Evolutionary conservation across 2,113 vertebrate species (phyloP).

Genomic region (Cyprichromis sp.): DNA sequence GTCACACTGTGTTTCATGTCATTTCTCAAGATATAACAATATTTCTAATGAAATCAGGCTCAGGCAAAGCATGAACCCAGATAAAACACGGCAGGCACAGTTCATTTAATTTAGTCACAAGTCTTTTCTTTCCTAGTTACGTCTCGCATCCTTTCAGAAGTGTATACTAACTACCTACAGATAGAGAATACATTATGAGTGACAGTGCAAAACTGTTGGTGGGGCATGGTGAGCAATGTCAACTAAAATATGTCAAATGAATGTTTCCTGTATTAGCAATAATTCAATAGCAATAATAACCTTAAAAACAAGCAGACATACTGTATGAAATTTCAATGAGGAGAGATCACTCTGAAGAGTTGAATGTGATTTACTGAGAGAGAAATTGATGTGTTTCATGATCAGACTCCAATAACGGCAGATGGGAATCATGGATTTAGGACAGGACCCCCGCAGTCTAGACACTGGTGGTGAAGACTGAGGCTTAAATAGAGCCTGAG

Average conservation of each 20-base stretch:
- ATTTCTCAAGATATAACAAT: slow-evolving; percentile 30
- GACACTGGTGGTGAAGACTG: background rate
- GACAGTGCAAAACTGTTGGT: background rate
- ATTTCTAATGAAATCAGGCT: slow-evolving; percentile 10
- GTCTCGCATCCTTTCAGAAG: background rate
- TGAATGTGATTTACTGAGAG: background rate
- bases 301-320: background rate
- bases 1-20: slow-evolving; percentile 8
- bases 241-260: background rate
- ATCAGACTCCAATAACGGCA: background rate
- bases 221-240: background rate
- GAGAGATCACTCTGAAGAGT: background rate
- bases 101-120: background rate
- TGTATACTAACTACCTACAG: background rate
- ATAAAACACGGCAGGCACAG: background rate
- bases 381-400: background rate
- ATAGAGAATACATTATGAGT: background rate
- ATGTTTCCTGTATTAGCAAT: background rate
- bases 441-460: background rate
- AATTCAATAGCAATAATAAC: background rate
- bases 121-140: background rate
- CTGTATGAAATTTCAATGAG: background rate
- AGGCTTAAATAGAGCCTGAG: background rate
- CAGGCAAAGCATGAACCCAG: background rate
- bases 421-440: background rate